Conservation (phyloP, 2,888 invertebrate species). For the Onthophagus sagittarius region DNA sequence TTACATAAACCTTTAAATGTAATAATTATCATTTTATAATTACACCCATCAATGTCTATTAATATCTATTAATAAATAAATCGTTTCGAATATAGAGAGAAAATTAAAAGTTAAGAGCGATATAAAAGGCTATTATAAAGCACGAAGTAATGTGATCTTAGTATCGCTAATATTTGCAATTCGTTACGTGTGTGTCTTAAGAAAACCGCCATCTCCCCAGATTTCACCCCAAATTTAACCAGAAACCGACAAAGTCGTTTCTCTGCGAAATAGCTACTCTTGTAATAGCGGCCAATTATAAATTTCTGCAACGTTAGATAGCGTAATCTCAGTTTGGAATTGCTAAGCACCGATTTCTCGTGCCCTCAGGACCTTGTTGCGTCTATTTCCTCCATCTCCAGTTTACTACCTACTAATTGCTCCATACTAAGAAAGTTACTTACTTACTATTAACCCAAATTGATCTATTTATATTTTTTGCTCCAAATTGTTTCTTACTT, state of each 20-base stretch:
- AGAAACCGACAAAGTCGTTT: neutral
- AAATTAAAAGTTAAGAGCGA: too few species aligned
- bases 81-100: too few species aligned
- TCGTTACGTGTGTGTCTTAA: neutral
- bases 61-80: too few species aligned
- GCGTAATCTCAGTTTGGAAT: neutral
- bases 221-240: neutral
- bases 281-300: neutral
- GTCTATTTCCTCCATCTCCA: neutral
- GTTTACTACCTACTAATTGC: neutral
- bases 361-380: neutral
- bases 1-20: too few species aligned
- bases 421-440: neutral
- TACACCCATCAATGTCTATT: too few species aligned
- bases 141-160: too few species aligned
- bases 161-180: neutral
- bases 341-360: neutral
- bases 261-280: neutral
- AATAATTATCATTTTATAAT: too few species aligned
- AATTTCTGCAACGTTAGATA: neutral
- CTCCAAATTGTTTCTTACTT: too few species aligned
- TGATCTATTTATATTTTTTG: too few species aligned
- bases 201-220: neutral
- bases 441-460: too few species aligned
- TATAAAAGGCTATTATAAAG: too few species aligned